Evolutionary conservation across 2,113 vertebrate genomes (phyloP).

Genomic region (Syngnathus floridae): DNA sequence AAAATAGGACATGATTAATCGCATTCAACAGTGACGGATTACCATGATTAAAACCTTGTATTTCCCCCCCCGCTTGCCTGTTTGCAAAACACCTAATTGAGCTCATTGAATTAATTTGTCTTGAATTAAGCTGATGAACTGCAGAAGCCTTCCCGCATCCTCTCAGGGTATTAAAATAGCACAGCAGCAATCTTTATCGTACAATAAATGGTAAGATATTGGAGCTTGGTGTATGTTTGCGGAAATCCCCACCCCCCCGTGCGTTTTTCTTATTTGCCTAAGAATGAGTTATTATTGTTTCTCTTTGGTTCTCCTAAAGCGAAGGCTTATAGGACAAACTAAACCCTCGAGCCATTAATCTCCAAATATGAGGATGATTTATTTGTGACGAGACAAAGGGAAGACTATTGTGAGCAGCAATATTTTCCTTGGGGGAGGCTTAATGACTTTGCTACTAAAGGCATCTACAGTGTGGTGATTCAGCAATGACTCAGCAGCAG

Average conservation of each 20-base stretch:
- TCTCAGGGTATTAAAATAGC: not conserved
- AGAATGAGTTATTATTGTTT: not conserved
- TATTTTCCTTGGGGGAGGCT: not conserved
- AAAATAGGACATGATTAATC: not conserved
- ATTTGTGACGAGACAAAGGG: conserved; percentile 6
- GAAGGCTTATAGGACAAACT: not conserved
- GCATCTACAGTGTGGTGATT: conserved; percentile 2
- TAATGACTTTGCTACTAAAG: not conserved
- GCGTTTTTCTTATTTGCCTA: not conserved
- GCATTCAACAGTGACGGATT: not conserved
- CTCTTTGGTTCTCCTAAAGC: not conserved
- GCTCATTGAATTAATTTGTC: not conserved
- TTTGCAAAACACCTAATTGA: conserved; percentile 3
- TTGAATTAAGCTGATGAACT: conserved; percentile 1
- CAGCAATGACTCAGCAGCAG: conserved; percentile 8
- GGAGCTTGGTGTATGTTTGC: not conserved
- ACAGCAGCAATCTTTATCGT: too few relatives aligned
- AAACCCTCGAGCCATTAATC: not conserved
- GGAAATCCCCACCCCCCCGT: not conserved
- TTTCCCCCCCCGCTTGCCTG: not conserved
- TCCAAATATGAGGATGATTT: conserved; percentile 8
- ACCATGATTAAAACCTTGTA: not conserved
- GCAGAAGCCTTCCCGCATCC: not conserved
- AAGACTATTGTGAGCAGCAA: not conserved
- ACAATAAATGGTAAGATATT: not conserved